phyloP scores from a whole-genome alignment of 1,140 invertebrate species.

The Arctopsyche grandis region DNA sequence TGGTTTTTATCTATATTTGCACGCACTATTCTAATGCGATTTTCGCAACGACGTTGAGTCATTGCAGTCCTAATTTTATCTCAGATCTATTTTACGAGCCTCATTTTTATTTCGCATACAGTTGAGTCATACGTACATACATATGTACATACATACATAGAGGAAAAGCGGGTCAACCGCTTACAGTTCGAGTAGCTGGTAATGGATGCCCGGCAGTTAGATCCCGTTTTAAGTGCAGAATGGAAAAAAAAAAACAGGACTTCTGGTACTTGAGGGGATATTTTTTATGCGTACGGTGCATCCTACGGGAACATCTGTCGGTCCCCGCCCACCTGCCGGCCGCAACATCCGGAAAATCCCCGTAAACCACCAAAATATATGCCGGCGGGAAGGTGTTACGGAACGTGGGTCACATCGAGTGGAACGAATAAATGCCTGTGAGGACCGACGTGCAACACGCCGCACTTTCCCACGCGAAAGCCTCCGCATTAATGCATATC shows the following conservation, averaged over 20 bases:
- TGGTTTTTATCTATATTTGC: background rate
- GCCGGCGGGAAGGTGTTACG: background rate
- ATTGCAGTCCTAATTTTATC: background rate
- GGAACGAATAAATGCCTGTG: background rate
- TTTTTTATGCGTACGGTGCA: constrained; percentile 8
- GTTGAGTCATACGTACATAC: background rate
- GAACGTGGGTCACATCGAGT: background rate
- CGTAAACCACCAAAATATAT: constrained; percentile 11
- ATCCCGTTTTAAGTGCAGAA: too few relatives aligned
- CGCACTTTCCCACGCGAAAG: constrained; percentile 1
- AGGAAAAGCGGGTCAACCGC: too few relatives aligned
- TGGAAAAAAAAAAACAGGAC: too few relatives aligned
- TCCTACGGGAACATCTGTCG: background rate
- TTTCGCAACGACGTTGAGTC: background rate
- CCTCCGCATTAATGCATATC: background rate
- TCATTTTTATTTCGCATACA: background rate
- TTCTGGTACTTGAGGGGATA: background rate
- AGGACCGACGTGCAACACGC: background rate
- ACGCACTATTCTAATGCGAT: background rate
- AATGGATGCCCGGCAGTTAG: too few relatives aligned
- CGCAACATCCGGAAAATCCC: constrained; percentile 12
- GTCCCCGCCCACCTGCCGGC: background rate
- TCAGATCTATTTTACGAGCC: background rate
- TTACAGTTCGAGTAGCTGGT: too few relatives aligned
- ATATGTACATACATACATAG: too few relatives aligned